phyloP scores from a whole-genome alignment of 2,888 invertebrate genomes.

The Drosophila subsilvestris region DNA sequence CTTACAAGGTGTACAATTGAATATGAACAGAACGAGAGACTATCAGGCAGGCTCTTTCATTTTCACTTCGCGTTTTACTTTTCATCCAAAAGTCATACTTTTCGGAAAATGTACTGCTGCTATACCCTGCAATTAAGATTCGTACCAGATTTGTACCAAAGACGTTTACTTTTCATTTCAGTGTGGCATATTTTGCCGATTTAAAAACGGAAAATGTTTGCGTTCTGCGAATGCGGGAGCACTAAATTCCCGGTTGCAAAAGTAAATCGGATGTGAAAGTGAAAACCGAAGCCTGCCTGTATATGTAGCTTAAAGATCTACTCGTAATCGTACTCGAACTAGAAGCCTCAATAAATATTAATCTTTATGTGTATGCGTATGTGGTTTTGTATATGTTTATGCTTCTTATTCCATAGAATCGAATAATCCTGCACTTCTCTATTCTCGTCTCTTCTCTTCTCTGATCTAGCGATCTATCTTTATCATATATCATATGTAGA shows the following conservation, averaged over 20 bases:
- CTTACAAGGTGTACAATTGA: slow-evolving; percentile 51
- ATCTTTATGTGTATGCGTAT: slow-evolving; percentile 43
- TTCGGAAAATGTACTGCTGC: too few species aligned
- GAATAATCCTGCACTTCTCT: slow-evolving; percentile 19
- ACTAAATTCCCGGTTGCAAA: too few species aligned
- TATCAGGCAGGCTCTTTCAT: slow-evolving; percentile 5
- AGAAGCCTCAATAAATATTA: slow-evolving; percentile 74
- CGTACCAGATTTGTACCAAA: too few species aligned
- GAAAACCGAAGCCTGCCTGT: too few species aligned
- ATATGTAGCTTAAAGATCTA: slow-evolving; percentile 50
- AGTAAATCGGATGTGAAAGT: too few species aligned
- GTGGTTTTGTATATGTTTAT: slow-evolving; percentile 34
- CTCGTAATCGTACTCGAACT: slow-evolving; percentile 38
- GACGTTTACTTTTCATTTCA: too few species aligned
- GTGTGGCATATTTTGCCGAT: too few species aligned
- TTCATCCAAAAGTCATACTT: too few species aligned
- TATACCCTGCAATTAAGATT: too few species aligned
- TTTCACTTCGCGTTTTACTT: too few species aligned
- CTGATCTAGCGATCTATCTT: slow-evolving; percentile 22
- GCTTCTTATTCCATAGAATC: slow-evolving; percentile 21
- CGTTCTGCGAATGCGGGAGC: too few species aligned
- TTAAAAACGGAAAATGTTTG: too few species aligned
- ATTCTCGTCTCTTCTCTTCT: background rate
- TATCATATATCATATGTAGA: slow-evolving; percentile 41
- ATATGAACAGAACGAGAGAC: slow-evolving; percentile 57